These are phyloP conservation scores for Ameiurus melas DNA, from an alignment of 2,113 vertebrate genomes.

Conservation along the genomic window DNA sequence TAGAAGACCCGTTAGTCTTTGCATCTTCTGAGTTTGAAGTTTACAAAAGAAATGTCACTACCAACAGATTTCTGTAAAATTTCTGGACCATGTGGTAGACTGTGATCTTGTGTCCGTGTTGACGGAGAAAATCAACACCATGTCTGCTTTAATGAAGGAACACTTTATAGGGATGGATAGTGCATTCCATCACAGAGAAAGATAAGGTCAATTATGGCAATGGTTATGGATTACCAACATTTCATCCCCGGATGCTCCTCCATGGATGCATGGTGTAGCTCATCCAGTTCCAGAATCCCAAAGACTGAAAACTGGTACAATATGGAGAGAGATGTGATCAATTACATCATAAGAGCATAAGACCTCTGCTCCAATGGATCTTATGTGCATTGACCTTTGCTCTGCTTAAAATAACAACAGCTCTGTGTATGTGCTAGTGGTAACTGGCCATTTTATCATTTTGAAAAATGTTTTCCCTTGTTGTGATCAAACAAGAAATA, in stretches of 20 bases:
- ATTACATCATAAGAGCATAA: too few relatives aligned
- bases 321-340: too few relatives aligned
- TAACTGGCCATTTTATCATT: neutral
- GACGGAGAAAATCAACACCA: neutral
- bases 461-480: neutral
- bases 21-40: too few relatives aligned
- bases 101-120: neutral
- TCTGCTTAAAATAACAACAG: neutral
- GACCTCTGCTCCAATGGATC: neutral
- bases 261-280: neutral
- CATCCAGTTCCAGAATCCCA: neutral
- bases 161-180: too few relatives aligned
- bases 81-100: neutral
- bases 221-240: neutral
- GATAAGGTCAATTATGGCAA: neutral
- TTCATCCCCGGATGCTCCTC: neutral
- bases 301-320: too few relatives aligned
- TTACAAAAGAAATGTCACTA: neutral
- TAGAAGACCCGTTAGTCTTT: too few relatives aligned
- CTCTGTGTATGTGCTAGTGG: neutral
- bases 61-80: neutral
- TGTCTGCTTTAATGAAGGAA: neutral
- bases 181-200: neutral
- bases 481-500: neutral
- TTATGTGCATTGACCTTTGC: neutral